Evolutionary conservation across 2,113 vertebrate species (phyloP).

Genomic region (Brevimyrus niger): DNA sequence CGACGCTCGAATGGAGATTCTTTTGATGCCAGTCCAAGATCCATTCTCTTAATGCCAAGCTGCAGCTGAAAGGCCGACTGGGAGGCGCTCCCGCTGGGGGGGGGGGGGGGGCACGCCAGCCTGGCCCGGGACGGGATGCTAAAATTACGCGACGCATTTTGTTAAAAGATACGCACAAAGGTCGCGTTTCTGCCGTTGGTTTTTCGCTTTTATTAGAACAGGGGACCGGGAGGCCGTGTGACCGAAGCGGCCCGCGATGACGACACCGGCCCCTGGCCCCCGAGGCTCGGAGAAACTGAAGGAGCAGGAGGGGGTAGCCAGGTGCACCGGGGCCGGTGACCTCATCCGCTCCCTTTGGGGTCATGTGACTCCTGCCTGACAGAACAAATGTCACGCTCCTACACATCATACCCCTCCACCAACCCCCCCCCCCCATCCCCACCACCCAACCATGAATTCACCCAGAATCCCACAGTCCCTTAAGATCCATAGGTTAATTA

Average conservation of each 20-base stretch:
- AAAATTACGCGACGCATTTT: not conserved
- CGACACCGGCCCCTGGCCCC: not conserved
- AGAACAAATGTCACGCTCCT: not conserved
- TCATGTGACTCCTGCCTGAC: not conserved
- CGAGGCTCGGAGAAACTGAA: not conserved
- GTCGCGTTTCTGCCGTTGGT: not conserved
- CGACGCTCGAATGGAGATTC: not conserved
- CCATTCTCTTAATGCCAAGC: not conserved
- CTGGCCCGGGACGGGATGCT: not conserved
- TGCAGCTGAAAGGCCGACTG: not conserved
- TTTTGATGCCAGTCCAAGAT: slow-evolving; percentile 2
- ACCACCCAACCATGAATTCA: not conserved
- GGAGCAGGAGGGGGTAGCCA: not conserved
- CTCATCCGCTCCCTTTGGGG: not conserved
- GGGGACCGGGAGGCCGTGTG: not conserved
- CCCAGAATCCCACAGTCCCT: not conserved
- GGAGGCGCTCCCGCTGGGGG: too few species aligned
- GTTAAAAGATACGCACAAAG: not conserved
- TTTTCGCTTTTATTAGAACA: not conserved
- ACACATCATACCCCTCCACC: not conserved
- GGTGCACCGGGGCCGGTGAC: not conserved
- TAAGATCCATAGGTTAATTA: not conserved
- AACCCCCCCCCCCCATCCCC: not conserved
- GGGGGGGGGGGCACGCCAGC: not conserved
- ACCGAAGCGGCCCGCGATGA: not conserved